A percentile compares a stretch with the other conserved stretches of the same genome.
Evolutionary conservation across 2,113 vertebrate genomes (phyloP).

Genomic region (Stegostoma tigrinum): DNA sequence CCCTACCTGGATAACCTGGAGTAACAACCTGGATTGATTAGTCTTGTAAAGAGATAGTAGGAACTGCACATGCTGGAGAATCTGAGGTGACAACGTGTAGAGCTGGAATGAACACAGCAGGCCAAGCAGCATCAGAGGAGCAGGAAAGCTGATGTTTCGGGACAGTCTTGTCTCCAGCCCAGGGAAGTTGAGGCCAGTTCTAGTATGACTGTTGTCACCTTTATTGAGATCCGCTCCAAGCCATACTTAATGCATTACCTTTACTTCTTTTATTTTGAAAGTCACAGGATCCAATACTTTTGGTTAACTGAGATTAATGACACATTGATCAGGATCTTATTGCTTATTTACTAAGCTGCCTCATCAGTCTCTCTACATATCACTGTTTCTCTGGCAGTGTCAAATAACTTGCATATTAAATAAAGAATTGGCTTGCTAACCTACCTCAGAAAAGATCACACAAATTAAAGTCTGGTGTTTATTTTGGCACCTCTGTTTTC

Average conservation of each 20-base stretch:
- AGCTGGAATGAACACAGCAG: too few relatives aligned
- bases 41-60: background rate
- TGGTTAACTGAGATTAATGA: constrained; percentile 33
- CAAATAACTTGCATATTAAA: constrained; percentile 37
- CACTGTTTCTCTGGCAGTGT: constrained; percentile 25
- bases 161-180: background rate
- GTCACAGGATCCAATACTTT: constrained; percentile 20
- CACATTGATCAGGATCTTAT: constrained; percentile 32
- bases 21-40: background rate
- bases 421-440: constrained; percentile 17
- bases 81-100: too few relatives aligned
- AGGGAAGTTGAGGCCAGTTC: background rate
- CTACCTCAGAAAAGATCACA: background rate
- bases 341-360: constrained; percentile 36
- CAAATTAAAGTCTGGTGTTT: constrained; percentile 20
- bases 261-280: constrained; percentile 31
- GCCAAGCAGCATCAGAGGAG: too few relatives aligned
- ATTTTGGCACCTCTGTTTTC: constrained; percentile 19
- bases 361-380: constrained; percentile 28
- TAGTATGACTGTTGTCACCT: background rate
- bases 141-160: too few relatives aligned
- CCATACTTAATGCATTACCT: constrained; percentile 36
- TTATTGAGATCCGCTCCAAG: constrained; percentile 3
- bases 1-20: too few relatives aligned
- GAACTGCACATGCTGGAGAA: too few relatives aligned